Percentiles rank a stretch among this genome's conserved stretches.
Evolutionary conservation across 2,797 vertebrate species (phyloP).

Genomic region (Danio albolineatus): DNA sequence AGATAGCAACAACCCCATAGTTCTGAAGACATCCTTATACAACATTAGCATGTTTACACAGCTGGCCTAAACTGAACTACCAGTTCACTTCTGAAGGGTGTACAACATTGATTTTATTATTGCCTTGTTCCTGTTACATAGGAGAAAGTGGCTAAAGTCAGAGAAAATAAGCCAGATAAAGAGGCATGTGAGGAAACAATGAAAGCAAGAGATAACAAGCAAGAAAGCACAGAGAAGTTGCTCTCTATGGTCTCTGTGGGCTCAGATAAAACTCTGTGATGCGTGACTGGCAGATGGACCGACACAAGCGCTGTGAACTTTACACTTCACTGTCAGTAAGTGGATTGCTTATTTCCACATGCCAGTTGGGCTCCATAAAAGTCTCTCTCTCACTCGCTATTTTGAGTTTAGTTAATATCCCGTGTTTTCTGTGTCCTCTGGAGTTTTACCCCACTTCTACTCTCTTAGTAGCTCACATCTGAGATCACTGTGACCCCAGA

Average conservation of each 20-base stretch:
- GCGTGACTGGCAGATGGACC: constrained; percentile 63
- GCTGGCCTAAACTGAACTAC: not conserved
- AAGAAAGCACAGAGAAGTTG: constrained; percentile 4
- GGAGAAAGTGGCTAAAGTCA: constrained; percentile 68
- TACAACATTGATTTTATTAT: constrained; percentile 34
- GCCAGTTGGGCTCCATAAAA: constrained; percentile 63
- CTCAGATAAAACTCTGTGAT: constrained; percentile 56
- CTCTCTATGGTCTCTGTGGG: constrained; percentile 43
- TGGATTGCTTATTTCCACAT: constrained; percentile 70
- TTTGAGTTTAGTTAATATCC: constrained; percentile 10
- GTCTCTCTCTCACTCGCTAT: not conserved
- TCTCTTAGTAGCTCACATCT: constrained; percentile 1
- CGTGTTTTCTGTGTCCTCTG: constrained; percentile 17
- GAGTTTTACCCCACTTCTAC: constrained; percentile 30
- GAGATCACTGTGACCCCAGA: not conserved
- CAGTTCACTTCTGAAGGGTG: not conserved
- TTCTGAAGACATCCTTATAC: no score
- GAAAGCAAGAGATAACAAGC: constrained; percentile 30
- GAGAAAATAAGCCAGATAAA: not conserved
- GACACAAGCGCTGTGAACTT: constrained; percentile 72
- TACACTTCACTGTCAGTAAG: constrained; percentile 68
- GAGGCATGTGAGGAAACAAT: constrained; percentile 7
- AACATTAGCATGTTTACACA: no score
- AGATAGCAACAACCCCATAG: no score
- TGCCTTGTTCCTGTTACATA: constrained; percentile 1